Percentiles rank a stretch among this genome's conserved stretches.
Evolutionary conservation across 2,113 vertebrate genomes (phyloP).

Genomic region (Gymnorhina tibicen): DNA sequence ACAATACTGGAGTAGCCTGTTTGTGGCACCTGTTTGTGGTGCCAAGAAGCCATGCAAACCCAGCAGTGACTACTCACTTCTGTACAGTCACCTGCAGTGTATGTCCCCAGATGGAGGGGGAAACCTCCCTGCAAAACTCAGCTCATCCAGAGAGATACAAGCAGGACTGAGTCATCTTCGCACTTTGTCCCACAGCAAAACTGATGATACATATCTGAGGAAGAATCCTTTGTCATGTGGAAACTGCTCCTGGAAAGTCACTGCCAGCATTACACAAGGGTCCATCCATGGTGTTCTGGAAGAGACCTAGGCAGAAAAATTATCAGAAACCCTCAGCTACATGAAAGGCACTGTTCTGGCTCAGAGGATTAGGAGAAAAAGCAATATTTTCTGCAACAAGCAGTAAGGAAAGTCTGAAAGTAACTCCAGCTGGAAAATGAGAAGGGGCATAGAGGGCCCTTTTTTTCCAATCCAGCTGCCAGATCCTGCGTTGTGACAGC

Average conservation of each 20-base stretch:
- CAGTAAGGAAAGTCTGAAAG: background rate
- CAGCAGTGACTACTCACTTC: background rate
- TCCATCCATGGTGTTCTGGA: background rate
- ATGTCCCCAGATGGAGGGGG: accelerated
- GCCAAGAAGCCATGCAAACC: background rate
- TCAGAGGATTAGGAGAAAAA: background rate
- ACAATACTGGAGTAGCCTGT: background rate
- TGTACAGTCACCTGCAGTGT: background rate
- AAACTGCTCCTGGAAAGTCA: background rate
- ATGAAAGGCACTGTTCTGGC: background rate
- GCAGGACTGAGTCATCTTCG: background rate
- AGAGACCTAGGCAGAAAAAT: background rate
- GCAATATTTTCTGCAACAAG: background rate
- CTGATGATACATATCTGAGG: background rate
- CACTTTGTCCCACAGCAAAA: background rate
- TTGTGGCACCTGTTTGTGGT: background rate
- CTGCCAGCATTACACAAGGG: background rate
- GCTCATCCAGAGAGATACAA: background rate
- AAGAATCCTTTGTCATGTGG: background rate
- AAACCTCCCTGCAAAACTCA: background rate
- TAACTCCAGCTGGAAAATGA: background rate
- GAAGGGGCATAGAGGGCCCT: background rate
- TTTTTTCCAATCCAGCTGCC: background rate
- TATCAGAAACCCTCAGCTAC: background rate
- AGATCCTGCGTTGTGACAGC: background rate